Conservation (phyloP, 2,797 vertebrate genomes). For the Acanthornis magna region DNA sequence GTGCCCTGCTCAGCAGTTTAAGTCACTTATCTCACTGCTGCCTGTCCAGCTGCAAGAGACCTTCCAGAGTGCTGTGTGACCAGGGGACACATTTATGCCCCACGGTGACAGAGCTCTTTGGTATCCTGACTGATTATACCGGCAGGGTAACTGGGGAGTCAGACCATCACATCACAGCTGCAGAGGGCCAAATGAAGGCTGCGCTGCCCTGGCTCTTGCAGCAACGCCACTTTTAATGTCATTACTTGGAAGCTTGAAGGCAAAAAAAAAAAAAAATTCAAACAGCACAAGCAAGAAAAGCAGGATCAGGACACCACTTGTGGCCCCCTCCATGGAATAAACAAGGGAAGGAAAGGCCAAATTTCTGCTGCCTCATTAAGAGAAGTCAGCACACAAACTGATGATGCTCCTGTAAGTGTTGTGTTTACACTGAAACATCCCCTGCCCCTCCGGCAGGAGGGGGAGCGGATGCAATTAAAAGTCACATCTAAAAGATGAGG, state of each 20-base stretch:
- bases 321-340: neutral
- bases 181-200: neutral
- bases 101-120: neutral
- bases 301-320: neutral
- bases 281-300: neutral
- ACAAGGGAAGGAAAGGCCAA: neutral
- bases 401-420: accelerated
- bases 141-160: neutral
- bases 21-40: neutral
- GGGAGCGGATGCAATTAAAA: accelerated
- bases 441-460: neutral
- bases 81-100: neutral
- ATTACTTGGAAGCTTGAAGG: neutral
- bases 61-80: neutral
- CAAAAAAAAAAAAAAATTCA: neutral
- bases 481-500: neutral
- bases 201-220: neutral
- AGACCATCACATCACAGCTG: neutral
- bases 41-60: neutral
- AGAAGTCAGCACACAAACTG: neutral
- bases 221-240: neutral
- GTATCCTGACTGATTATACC: neutral
- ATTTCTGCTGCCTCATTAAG: neutral
- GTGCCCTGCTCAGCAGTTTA: neutral
- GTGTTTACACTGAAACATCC: neutral